Evolutionary conservation across 2,797 vertebrate species (phyloP).

Genomic region (Morus bassanus): DNA sequence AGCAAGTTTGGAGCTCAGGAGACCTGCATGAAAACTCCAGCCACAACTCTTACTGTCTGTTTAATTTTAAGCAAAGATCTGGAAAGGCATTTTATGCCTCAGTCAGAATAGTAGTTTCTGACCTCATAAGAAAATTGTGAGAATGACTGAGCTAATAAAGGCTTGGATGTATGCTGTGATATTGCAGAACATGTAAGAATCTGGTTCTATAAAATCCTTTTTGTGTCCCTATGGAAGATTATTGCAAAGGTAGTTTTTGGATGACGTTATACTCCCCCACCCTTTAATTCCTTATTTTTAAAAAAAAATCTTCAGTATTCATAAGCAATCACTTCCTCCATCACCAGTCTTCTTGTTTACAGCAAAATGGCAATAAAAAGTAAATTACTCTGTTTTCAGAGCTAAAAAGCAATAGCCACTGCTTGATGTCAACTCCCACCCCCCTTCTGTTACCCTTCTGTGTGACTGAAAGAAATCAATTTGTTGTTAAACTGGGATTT

Average conservation of each 20-base stretch:
- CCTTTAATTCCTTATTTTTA: not conserved
- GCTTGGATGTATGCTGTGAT: not conserved
- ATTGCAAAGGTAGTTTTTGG: not conserved
- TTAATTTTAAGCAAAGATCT: not conserved
- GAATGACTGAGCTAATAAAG: not conserved
- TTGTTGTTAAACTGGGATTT: not conserved
- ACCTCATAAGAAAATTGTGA: not conserved
- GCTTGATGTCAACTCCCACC: not conserved
- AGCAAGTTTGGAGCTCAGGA: not conserved
- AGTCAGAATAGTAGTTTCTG: not conserved
- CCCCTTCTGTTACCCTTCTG: not conserved
- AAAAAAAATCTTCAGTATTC: not conserved
- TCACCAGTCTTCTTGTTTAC: not conserved
- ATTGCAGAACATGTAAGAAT: not conserved
- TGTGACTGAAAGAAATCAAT: not conserved
- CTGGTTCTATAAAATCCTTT: not conserved
- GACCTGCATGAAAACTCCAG: not conserved
- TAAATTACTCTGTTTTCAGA: not conserved
- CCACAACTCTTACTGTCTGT: not conserved
- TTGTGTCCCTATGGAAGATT: not conserved
- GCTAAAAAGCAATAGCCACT: not conserved
- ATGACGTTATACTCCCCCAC: fast-evolving
- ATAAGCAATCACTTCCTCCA: not conserved
- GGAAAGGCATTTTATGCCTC: not conserved
- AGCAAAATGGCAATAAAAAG: not conserved